Evolutionary conservation across 2,888 invertebrate genomes (phyloP), one percentile per base, ranked within the genome.

Genomic region (Nomada goodeniana): DNA sequence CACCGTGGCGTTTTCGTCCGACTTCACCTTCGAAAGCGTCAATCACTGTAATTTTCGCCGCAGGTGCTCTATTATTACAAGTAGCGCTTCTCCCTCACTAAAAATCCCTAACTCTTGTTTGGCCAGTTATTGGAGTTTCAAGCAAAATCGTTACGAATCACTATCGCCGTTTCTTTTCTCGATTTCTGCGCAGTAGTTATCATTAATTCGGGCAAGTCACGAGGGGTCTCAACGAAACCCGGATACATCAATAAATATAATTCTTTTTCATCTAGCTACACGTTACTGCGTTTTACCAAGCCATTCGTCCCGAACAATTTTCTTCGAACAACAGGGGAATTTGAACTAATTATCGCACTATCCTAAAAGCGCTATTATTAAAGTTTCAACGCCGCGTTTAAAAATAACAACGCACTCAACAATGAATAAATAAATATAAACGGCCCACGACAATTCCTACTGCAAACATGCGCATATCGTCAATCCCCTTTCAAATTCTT

Each of bases 11-110:
- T 52, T 76, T 63, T 69, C 53, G 63, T 69, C 47, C 23, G 29
- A 52, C 15, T 59, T 71, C 9, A 68, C 71, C 47, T 55, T 63
- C 57, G 55, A 72, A 70, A 61, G 42, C 50, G 52, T 47, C 61
- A 44, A 83, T 80, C 80, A 80, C 57, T 60, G 36, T 72, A 73
- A 80, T 82, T 76, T 76, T n/a, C 55, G 60, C 50, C 55, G 73
- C 76, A 83, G 76, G 72, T 80, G 82, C 50, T 69, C 72, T 18
- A 64, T 65, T 65, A 50, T 68, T 72, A 26, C 18, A 36, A 29
- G 60, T 29, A 20, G 29, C n/a, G 63, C 69, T 59, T 5, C 47
- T 26, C 2, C 29, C 36, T 72, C 57, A 60, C 36, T 7, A 53
- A 36, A 68, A 63, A 52, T 42, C 13, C 50, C 20, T 47, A 55